phyloP scores from a whole-genome alignment of 2,113 vertebrate species.

The Elephas maximus region DNA sequence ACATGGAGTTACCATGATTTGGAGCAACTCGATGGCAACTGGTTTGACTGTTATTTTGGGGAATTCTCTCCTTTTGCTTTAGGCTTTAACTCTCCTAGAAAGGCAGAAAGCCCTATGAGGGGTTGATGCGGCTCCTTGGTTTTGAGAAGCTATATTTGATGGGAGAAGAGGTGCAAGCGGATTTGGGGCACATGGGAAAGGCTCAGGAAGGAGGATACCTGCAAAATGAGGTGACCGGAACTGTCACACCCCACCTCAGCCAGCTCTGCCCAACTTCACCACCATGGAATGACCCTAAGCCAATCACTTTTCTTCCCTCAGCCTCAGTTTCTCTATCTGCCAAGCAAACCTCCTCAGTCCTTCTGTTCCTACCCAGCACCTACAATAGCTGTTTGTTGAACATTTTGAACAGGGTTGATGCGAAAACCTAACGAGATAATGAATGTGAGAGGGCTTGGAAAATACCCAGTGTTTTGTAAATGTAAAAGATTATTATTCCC shows the following conservation, averaged over 20 bases:
- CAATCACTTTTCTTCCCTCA: not conserved
- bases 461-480: constrained; percentile 71
- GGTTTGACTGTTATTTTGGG: not conserved
- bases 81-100: not conserved
- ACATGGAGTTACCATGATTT: not conserved
- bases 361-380: not conserved
- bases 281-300: not conserved
- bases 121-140: not conserved
- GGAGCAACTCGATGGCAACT: not conserved
- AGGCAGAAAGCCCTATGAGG: not conserved
- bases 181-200: not conserved
- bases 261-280: not conserved
- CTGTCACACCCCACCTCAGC: not conserved
- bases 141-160: not conserved
- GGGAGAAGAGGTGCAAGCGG: not conserved
- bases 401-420: not conserved
- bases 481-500: constrained; percentile 71
- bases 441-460: constrained; percentile 54
- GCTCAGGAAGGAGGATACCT: not conserved
- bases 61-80: not conserved
- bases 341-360: not conserved
- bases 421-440: constrained; percentile 57
- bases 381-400: not conserved
- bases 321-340: constrained; percentile 22
- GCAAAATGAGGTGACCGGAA: not conserved